A percentile compares a stretch with the other conserved stretches of the same genome.
These are phyloP conservation scores for Yoshiicerus persimilis DNA, from an alignment of 1,140 invertebrate species.

Conservation along the genomic window DNA sequence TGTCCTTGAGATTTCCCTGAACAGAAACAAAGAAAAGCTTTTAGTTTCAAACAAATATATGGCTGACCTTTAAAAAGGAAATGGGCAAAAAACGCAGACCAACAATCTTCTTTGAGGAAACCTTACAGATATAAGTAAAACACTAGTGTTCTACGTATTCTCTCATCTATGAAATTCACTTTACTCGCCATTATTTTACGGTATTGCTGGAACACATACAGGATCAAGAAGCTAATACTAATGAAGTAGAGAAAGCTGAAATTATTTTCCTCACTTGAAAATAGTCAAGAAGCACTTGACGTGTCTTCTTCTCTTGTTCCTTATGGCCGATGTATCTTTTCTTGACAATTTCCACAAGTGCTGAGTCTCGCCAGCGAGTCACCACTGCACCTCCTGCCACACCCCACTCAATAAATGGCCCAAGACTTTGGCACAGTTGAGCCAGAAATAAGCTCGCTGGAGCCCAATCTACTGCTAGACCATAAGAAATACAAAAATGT, in stretches of 20 bases:
- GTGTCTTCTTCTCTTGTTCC: slow-evolving; percentile 55
- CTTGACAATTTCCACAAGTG: slow-evolving; percentile 60
- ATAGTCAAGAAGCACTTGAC: slow-evolving; percentile 61
- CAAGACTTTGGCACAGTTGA: slow-evolving; percentile 64
- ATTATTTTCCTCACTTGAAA: slow-evolving; percentile 57
- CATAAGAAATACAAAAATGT: not conserved
- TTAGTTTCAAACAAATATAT: not conserved
- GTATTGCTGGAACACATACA: not conserved
- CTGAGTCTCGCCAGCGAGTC: slow-evolving; percentile 65
- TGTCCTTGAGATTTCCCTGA: slow-evolving; percentile 61
- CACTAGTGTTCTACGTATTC: too few species aligned
- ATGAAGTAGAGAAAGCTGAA: not conserved
- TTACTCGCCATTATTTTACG: not conserved
- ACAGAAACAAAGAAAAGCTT: not conserved
- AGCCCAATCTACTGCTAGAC: slow-evolving; percentile 63
- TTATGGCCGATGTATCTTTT: slow-evolving; percentile 58
- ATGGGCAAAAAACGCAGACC: not conserved
- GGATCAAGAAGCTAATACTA: not conserved
- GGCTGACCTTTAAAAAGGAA: not conserved
- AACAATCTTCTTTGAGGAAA: too few species aligned
- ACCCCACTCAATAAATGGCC: slow-evolving; percentile 66
- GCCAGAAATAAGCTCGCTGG: slow-evolving; percentile 69
- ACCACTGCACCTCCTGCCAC: slow-evolving; percentile 62
- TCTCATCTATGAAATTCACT: not conserved
- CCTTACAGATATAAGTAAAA: not conserved